Conservation (phyloP, 2,797 vertebrate genomes). For the Halcyon badia region DNA sequence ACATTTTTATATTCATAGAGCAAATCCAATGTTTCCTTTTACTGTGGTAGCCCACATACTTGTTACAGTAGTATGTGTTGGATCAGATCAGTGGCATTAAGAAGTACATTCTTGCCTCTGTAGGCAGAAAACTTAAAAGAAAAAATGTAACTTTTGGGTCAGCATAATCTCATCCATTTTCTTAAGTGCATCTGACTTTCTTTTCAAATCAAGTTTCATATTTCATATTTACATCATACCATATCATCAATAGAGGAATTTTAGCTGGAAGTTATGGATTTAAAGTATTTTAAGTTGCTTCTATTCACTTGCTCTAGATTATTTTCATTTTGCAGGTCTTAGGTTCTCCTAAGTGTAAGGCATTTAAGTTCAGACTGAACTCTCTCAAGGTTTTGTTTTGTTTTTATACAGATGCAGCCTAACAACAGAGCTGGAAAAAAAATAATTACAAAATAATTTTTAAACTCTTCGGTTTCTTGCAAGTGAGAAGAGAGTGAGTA, state of each 20-base stretch:
- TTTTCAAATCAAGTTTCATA: not conserved
- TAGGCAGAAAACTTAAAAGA: not conserved
- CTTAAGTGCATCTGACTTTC: not conserved
- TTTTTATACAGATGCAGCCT: not conserved
- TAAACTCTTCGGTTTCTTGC: not conserved
- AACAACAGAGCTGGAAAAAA: not conserved
- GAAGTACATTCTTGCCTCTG: not conserved
- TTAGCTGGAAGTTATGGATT: not conserved
- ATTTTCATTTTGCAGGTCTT: not conserved
- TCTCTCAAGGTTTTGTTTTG: not conserved
- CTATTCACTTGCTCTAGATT: not conserved
- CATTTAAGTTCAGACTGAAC: not conserved
- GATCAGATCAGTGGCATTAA: not conserved
- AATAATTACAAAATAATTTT: not conserved
- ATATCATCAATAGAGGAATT: not conserved
- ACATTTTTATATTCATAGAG: not conserved
- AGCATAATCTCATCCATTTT: not conserved
- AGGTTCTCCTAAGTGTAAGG: not conserved
- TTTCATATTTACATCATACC: not conserved
- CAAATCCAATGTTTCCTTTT: not conserved
- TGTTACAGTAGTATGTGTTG: not conserved
- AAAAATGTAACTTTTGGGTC: not conserved
- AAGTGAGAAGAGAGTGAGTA: not conserved
- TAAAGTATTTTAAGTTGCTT: not conserved
- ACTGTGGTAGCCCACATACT: not conserved